Evolutionary conservation across 2,797 vertebrate genomes (phyloP).

Genomic region (Rhadinocentrus ornatus): DNA sequence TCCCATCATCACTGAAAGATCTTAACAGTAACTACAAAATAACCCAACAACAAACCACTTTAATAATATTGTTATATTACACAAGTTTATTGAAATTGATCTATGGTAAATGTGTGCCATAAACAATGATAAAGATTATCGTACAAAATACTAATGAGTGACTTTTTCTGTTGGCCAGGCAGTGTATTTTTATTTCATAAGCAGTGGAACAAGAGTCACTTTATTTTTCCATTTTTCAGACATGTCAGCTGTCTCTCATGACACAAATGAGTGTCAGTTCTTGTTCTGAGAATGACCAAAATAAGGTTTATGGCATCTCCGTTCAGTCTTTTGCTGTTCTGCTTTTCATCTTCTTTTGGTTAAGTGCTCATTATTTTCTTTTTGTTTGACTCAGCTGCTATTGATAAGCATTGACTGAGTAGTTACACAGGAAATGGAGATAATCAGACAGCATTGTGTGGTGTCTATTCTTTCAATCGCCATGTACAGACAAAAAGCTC

Average conservation of each 20-base stretch:
- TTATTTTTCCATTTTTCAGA: background rate
- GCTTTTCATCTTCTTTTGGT: constrained; percentile 12
- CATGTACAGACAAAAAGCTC: constrained; percentile 18
- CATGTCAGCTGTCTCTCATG: background rate
- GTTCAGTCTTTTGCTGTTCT: constrained; percentile 2
- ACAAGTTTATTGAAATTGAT: background rate
- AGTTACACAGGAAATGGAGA: constrained; percentile 21
- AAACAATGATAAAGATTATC: background rate
- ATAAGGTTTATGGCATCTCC: background rate
- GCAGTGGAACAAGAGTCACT: background rate
- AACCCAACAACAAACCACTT: no score
- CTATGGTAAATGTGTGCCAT: background rate
- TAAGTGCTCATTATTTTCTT: constrained; percentile 7
- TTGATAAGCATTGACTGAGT: constrained; percentile 32
- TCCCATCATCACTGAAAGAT: background rate
- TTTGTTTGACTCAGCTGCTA: constrained; percentile 17
- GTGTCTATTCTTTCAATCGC: constrained; percentile 22
- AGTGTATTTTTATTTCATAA: background rate
- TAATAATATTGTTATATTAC: background rate
- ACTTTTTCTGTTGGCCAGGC: background rate
- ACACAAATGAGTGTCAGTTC: no score
- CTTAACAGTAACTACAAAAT: no score
- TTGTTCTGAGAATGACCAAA: background rate
- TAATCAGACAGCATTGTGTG: constrained; percentile 27
- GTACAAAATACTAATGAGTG: background rate